Conservation (phyloP, 2,888 invertebrate genomes). For the Pachymerium ferrugineum region DNA sequence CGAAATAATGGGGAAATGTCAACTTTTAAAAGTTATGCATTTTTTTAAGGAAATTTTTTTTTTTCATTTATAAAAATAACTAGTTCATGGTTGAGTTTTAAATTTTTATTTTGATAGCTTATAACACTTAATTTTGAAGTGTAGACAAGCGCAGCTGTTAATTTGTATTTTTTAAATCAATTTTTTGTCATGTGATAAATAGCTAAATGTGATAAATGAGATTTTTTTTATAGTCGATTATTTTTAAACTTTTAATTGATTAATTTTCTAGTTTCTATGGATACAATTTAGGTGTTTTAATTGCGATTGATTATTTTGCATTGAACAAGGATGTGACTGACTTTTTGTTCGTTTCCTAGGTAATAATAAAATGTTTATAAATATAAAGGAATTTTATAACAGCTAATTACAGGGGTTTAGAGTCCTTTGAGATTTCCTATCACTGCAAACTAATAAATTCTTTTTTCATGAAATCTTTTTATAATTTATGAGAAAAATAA, state of each 20-base stretch:
- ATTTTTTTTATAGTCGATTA: not conserved
- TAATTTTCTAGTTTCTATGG: not conserved
- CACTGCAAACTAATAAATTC: not conserved
- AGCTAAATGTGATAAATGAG: not conserved
- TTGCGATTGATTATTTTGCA: slow-evolving; percentile 3
- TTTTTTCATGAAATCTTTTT: not conserved
- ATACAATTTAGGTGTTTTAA: not conserved
- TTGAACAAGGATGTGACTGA: slow-evolving; percentile 9
- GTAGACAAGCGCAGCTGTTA: too few species aligned
- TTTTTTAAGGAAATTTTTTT: too few species aligned
- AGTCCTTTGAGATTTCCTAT: not conserved
- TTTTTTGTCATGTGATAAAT: not conserved
- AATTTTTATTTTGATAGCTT: too few species aligned
- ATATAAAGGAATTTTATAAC: slow-evolving; percentile 9
- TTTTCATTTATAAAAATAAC: too few species aligned
- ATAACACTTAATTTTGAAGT: too few species aligned
- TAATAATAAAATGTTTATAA: slow-evolving; percentile 3
- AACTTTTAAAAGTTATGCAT: too few species aligned
- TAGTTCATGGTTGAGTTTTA: too few species aligned
- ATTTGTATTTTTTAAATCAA: not conserved
- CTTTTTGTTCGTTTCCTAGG: not conserved
- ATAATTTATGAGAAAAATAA: slow-evolving; percentile 23
- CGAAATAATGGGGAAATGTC: too few species aligned
- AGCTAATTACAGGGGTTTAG: not conserved
- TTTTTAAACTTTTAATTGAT: not conserved